phyloP scores from a whole-genome alignment of 1,140 invertebrate species.

The Drosophila cardini region DNA sequence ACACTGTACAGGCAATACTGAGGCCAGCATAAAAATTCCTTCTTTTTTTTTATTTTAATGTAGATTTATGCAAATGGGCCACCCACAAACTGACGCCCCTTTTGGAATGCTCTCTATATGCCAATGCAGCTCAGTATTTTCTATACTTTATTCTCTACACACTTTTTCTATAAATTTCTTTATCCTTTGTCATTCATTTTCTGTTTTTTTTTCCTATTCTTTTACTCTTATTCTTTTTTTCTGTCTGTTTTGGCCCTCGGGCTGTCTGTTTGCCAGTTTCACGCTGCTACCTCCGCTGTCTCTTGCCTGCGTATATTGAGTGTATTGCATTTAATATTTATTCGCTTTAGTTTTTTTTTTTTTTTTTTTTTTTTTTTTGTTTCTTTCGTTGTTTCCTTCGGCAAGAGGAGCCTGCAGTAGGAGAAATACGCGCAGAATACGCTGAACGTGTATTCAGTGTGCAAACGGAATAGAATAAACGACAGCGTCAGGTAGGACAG shows the following conservation, averaged over 20 bases:
- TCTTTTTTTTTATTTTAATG: slow-evolving; percentile 55
- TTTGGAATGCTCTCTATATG: slow-evolving; percentile 56
- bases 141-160: slow-evolving; percentile 12
- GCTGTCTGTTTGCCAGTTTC: slow-evolving; percentile 60
- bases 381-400: slow-evolving; percentile 25
- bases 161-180: not conserved
- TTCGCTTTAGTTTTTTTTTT: slow-evolving; percentile 75
- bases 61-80: slow-evolving; percentile 79
- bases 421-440: slow-evolving; percentile 16
- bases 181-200: slow-evolving; percentile 6
- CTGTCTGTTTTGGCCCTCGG: slow-evolving; percentile 33
- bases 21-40: slow-evolving; percentile 54
- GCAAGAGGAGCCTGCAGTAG: slow-evolving; percentile 18
- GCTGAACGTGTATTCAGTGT: slow-evolving; percentile 2
- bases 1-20: not conserved
- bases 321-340: slow-evolving; percentile 83
- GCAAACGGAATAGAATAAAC: slow-evolving; percentile 22
- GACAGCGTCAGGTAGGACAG: slow-evolving; percentile 68
- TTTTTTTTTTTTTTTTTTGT: slow-evolving; percentile 43
- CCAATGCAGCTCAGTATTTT: slow-evolving; percentile 32
- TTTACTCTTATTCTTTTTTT: slow-evolving; percentile 14
- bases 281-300: slow-evolving; percentile 48
- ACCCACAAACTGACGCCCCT: slow-evolving; percentile 62
- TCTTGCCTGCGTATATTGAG: slow-evolving; percentile 71
- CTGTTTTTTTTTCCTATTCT: not conserved